phyloP scores from a whole-genome alignment of 2,113 vertebrate species.

The Vidua chalybeata region DNA sequence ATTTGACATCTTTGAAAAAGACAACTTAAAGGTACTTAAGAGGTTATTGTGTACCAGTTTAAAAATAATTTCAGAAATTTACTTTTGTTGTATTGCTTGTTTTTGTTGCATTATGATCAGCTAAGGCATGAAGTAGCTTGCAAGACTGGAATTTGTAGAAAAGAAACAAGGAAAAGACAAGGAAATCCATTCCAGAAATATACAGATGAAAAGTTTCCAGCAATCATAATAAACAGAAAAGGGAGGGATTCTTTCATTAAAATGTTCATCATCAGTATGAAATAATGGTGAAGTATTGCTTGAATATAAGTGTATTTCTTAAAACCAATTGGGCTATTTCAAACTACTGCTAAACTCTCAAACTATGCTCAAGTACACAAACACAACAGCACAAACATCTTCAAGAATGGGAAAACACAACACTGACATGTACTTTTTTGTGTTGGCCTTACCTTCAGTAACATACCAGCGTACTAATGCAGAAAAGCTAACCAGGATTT shows the following conservation, averaged over 20 bases:
- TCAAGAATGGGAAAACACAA: not conserved
- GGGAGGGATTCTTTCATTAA: not conserved
- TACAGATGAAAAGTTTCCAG: not conserved
- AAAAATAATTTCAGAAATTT: not conserved
- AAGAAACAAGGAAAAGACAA: not conserved
- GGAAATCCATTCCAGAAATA: not conserved
- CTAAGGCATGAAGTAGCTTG: not conserved
- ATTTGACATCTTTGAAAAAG: not conserved
- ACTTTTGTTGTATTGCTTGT: not conserved
- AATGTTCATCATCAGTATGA: not conserved
- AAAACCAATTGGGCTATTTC: not conserved
- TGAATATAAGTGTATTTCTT: not conserved
- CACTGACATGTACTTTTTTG: not conserved
- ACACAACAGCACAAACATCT: not conserved
- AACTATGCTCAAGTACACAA: not conserved
- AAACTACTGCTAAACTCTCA: not conserved
- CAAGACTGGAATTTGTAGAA: not conserved
- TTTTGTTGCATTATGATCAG: not conserved
- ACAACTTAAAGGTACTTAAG: not conserved
- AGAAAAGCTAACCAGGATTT: slow-evolving; percentile 90
- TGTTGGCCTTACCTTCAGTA: slow-evolving; percentile 70
- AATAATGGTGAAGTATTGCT: not conserved
- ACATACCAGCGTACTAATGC: slow-evolving; percentile 81
- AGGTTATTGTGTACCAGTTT: not conserved
- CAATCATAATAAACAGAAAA: not conserved